Base-by-base conservation (phyloP, 2,888 invertebrate genomes). In the Meteorus colon region DNA sequence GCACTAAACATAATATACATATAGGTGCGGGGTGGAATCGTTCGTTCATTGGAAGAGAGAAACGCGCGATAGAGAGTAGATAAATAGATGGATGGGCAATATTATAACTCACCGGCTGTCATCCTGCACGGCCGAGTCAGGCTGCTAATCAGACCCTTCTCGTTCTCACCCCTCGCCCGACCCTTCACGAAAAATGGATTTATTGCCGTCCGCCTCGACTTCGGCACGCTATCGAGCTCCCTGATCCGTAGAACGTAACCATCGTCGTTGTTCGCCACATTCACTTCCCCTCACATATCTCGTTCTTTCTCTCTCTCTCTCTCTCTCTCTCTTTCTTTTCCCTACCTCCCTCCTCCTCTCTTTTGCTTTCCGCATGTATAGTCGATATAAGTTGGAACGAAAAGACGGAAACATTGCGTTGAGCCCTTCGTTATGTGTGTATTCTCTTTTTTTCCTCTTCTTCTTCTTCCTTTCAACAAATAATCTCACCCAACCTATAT, bases 41-140 rank as follows among this genome's bases (percentile, higher is more conserved):
- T 31, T 59, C 31, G 48, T 34, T 31, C 31, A 68, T 12, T 37
- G 63, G 45, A 24, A 74, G 51, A 67, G 74, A 70, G 55, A 68
- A 67, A 77, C 80, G 79, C 81, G 80, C 86, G 87, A 87, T 87
- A 87, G 87, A 88, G 87, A 88, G 88, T 87, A 89, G 89, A 89
- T 89, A 89, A 89, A 89, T 89, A 89, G 89, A 89, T 89, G 89
- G 89, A 89, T 89, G 89, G 89, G 89, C 89, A 89, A 89, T 89
- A 89, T 89, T 89, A 89, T 89, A 89, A 89, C 89, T 89, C 89
- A 89, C 89, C 86, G 86, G 88, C 89, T 89, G 89, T 89, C 89
- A 89, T 89, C 89, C 89, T 88, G 88, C 85, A 87, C 88, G 89
- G 88, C 85, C 88, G 88, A 89, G 89, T 89, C 89, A 88, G 89